Conservation (phyloP, 2,113 vertebrate species). For the Gambusia affinis region DNA sequence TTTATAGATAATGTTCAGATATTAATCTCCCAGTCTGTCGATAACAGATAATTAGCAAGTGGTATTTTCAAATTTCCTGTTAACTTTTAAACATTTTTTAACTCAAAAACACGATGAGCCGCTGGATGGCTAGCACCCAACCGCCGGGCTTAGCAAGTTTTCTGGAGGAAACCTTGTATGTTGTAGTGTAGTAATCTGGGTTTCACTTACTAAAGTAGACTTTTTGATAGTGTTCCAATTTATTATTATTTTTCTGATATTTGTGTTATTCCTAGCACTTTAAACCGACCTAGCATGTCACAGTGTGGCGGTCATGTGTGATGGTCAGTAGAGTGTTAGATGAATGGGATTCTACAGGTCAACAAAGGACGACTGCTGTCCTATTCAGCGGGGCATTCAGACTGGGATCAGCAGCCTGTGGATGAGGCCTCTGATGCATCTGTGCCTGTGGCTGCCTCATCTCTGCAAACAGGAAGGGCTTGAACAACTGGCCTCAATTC, state of each 20-base stretch:
- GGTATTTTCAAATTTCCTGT: too few species aligned
- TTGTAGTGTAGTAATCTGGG: neutral
- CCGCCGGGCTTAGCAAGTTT: too few species aligned
- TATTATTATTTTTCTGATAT: neutral
- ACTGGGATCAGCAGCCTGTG: slow-evolving; percentile 67
- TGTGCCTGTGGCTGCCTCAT: slow-evolving; percentile 58
- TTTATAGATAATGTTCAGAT: too few species aligned
- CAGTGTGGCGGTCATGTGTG: slow-evolving; percentile 24
- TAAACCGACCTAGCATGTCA: slow-evolving; percentile 23
- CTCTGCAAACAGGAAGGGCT: slow-evolving; percentile 72
- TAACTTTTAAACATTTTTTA: too few species aligned
- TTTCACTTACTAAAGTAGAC: neutral
- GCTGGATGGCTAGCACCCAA: too few species aligned
- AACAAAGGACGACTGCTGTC: slow-evolving; percentile 68
- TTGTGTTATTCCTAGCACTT: neutral
- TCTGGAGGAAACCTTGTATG: too few species aligned
- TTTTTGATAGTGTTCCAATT: neutral
- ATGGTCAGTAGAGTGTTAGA: slow-evolving; percentile 56
- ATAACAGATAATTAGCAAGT: too few species aligned
- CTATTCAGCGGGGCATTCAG: slow-evolving; percentile 72
- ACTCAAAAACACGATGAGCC: too few species aligned
- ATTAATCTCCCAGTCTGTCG: too few species aligned
- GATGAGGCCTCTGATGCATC: slow-evolving; percentile 61
- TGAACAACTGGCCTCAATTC: slow-evolving; percentile 60
- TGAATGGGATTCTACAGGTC: slow-evolving; percentile 76